Conservation (phyloP, 2,888 invertebrate species). For the Pyrrhia umbra region DNA sequence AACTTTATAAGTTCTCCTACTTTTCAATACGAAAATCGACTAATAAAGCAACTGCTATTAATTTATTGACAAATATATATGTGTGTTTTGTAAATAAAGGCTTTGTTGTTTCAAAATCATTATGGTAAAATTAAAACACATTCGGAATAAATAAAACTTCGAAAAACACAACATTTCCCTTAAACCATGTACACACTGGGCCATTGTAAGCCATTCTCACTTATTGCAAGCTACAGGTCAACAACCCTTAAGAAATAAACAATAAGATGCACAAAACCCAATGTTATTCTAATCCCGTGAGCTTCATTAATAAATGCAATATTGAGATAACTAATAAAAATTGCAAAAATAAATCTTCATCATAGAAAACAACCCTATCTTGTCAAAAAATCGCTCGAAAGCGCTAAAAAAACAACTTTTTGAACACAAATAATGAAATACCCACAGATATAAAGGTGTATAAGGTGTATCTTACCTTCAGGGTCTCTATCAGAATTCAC, state of each 20-base stretch:
- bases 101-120: too few relatives aligned
- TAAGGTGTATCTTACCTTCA: conserved; percentile 73
- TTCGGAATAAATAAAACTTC: neutral
- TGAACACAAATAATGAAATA: neutral
- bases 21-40: too few relatives aligned
- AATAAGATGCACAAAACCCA: neutral
- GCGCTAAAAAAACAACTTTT: neutral
- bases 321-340: neutral
- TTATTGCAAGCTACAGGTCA: conserved; percentile 31
- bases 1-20: too few relatives aligned
- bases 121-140: too few relatives aligned
- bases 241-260: conserved; percentile 24
- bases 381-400: conserved; percentile 4
- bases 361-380: neutral
- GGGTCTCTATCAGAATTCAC: conserved; percentile 80
- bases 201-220: conserved; percentile 3
- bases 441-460: neutral
- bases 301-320: neutral
- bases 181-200: conserved; percentile 7
- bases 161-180: neutral
- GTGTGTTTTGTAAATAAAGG: too few relatives aligned
- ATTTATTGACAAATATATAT: too few relatives aligned
- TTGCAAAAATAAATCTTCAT: neutral
- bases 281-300: neutral
- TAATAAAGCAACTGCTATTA: too few relatives aligned